phyloP scores from a whole-genome alignment of 2,113 vertebrate genomes.

The Erinaceus europaeus region DNA sequence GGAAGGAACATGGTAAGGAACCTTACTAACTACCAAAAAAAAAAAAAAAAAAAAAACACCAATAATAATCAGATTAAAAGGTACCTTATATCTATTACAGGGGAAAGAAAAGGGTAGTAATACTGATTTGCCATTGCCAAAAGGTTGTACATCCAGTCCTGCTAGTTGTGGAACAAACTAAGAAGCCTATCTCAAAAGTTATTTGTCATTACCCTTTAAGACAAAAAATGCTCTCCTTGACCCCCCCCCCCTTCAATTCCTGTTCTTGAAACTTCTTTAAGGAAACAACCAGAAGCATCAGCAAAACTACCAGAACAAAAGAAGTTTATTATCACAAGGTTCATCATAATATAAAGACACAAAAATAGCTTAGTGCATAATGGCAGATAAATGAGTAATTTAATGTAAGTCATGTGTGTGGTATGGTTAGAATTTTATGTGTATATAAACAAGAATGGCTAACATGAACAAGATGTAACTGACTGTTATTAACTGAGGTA shows the following conservation, averaged over 20 bases:
- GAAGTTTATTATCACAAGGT: neutral
- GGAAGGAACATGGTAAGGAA: neutral
- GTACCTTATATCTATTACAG: neutral
- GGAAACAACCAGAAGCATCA: neutral
- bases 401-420: neutral
- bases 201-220: neutral
- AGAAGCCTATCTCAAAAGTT: neutral
- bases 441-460: neutral
- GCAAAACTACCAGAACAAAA: neutral
- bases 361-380: neutral
- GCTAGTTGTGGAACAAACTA: neutral
- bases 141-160: neutral
- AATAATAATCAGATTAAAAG: too few relatives aligned
- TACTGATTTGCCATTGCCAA: neutral
- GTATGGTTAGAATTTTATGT: neutral
- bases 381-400: constrained; percentile 26
- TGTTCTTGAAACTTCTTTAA: neutral
- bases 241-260: neutral
- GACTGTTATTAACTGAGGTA: neutral
- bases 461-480: constrained; percentile 20
- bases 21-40: neutral
- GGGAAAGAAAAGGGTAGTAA: neutral
- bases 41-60: too few relatives aligned
- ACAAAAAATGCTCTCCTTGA: neutral
- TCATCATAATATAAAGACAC: constrained; percentile 18